phyloP scores from a whole-genome alignment of 2,113 vertebrate species.

The Neomonachus schauinslandi region DNA sequence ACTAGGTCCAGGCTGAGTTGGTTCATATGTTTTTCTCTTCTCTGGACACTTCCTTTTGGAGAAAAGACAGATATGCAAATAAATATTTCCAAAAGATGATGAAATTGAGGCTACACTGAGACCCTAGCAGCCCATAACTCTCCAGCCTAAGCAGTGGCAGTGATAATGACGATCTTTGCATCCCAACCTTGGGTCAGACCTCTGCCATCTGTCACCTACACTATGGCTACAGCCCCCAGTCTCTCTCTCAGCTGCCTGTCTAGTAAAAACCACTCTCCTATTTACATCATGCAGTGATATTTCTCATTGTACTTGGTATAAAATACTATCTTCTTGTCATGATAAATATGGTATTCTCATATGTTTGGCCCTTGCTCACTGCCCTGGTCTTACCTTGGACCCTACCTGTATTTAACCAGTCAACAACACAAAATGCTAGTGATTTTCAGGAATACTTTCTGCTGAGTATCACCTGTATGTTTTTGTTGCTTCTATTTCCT shows the following conservation, averaged over 20 bases:
- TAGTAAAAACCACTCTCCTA: neutral
- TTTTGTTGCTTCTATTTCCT: neutral
- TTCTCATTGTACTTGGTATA: neutral
- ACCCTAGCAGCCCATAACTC: fast-evolving
- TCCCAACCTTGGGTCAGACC: neutral
- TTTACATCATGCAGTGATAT: neutral
- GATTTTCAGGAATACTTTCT: neutral
- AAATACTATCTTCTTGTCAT: neutral
- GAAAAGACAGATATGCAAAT: neutral
- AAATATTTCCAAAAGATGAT: neutral
- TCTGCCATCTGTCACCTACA: neutral
- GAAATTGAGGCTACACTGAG: neutral
- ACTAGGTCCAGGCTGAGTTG: neutral
- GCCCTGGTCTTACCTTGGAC: neutral
- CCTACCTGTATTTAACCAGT: neutral
- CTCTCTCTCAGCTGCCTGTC: neutral
- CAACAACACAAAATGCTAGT: neutral
- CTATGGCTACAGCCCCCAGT: neutral
- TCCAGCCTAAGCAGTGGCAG: neutral
- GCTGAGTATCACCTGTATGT: neutral
- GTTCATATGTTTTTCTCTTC: neutral
- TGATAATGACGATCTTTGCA: neutral
- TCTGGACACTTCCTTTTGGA: neutral
- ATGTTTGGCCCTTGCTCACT: neutral
- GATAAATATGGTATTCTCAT: neutral